These are phyloP conservation scores for Villa cingulata DNA, from an alignment of 2,888 invertebrate genomes.

Conservation along the genomic window DNA sequence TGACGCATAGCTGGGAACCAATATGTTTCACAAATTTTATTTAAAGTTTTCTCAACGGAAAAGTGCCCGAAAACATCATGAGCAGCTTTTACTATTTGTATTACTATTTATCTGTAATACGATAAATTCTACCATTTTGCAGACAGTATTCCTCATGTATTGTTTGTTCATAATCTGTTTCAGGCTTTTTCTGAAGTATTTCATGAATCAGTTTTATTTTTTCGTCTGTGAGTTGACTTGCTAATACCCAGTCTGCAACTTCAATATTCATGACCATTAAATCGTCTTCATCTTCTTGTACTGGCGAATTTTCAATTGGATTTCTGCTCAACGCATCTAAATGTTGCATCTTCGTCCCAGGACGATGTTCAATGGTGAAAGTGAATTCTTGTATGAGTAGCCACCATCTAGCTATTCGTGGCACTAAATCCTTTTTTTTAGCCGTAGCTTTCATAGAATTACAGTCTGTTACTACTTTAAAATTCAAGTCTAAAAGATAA, in stretches of 20 bases:
- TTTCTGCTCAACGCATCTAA: conserved; percentile 14
- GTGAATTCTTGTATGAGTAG: conserved; percentile 15
- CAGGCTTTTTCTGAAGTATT: no score
- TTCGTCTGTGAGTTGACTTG: conserved; percentile 6
- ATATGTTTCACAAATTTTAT: background rate
- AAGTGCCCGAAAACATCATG: conserved; percentile 4
- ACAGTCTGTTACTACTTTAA: no score
- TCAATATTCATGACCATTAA: background rate
- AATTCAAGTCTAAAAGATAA: conserved; percentile 21
- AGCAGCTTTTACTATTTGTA: no score
- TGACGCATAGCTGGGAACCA: background rate
- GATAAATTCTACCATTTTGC: no score
- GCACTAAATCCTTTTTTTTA: conserved; percentile 19
- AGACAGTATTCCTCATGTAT: conserved; percentile 13
- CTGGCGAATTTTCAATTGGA: conserved; percentile 5
- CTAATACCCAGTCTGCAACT: conserved; percentile 6
- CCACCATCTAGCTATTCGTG: conserved; percentile 19
- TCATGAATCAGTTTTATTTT: conserved; percentile 5
- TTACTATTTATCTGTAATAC: no score
- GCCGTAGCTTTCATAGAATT: no score
- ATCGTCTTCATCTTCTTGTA: background rate
- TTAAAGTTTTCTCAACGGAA: background rate
- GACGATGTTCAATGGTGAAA: conserved; percentile 10
- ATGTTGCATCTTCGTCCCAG: conserved; percentile 10
- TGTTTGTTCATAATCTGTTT: no score